Base-by-base conservation (phyloP, 2,888 invertebrate species). In the Amblyjoppa proteus region DNA sequence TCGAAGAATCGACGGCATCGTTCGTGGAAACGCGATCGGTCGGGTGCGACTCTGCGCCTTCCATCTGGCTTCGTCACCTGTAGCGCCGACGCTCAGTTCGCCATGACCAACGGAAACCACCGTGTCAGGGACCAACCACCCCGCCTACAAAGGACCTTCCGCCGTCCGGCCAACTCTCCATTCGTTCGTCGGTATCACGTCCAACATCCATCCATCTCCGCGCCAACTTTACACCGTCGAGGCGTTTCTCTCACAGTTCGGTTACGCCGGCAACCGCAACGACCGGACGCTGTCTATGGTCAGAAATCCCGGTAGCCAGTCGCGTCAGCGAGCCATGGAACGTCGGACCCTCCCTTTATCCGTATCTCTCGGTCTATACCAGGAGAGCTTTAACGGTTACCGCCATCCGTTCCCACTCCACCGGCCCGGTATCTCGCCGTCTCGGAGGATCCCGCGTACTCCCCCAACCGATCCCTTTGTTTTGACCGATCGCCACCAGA, bases 401-500 rank as follows among this genome's bases (percentile, higher is more conserved):
- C 34, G 34, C 51, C 51, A 11, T 28, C 64, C 61, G 38, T 31
- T 45, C 64, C 75, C 78, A 34, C 74, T 83, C 38, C 45, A 74
- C 70, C 69, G 3, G 25, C 69, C 61, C 75, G 76, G 68, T 85
- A 78, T 82, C 81, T 82, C 85, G 85, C 61, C 81, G 79, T 78
- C 80, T 81, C 85, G 68, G 79, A 38, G 75, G 31, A 58, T 64
- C 61, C 38, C 74, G 45, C 41, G 13, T 70, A 16, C 78, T 69
- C 71, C 45, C 68, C 41, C 66, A 13, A 45, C 49, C 78, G 74
- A 71, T 73, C 85, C 89, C 87, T 88, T 90, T 90, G 90, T 90
- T 90, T 90, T 89, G 89, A 90, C 89, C 87, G 88, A 88, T 89
- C 87, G 87, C 83, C 87, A 87, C 69, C 88, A 88, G 90, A 90